phyloP scores from a whole-genome alignment of 2,888 invertebrate genomes.

The Aspidiotus rigidus region DNA sequence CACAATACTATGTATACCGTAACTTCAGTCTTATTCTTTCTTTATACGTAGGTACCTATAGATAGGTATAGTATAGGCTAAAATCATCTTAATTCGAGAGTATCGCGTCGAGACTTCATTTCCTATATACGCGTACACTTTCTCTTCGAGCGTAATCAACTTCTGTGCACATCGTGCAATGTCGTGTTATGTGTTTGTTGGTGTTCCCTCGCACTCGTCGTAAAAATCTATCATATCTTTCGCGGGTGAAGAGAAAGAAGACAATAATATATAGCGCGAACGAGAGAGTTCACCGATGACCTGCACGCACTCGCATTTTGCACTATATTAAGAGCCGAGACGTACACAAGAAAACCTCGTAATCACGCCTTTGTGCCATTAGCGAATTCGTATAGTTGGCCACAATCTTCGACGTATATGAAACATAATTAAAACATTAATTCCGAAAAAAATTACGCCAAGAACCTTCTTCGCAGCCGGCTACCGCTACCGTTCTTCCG shows the following conservation, averaged over 20 bases:
- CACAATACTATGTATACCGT: not conserved
- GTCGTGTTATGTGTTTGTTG: too few relatives aligned
- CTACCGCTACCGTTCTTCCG: not conserved
- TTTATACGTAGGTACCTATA: not conserved
- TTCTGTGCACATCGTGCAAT: not conserved
- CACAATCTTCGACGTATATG: not conserved
- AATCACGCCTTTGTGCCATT: not conserved
- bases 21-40: not conserved
- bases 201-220: not conserved
- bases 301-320: constrained; percentile 10
- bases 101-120: not conserved
- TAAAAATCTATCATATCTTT: constrained; percentile 8
- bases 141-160: constrained; percentile 14
- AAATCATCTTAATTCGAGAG: constrained; percentile 6
- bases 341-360: not conserved
- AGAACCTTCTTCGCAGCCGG: too few relatives aligned
- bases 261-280: not conserved
- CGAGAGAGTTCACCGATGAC: not conserved
- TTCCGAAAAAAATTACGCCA: not conserved
- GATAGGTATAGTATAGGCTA: not conserved
- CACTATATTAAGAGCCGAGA: constrained; percentile 8
- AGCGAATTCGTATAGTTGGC: not conserved
- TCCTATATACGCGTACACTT: not conserved
- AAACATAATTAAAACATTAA: not conserved
- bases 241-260: not conserved